Evolutionary conservation across 2,888 invertebrate genomes (phyloP).

Genomic region (Heteropelma amictum): DNA sequence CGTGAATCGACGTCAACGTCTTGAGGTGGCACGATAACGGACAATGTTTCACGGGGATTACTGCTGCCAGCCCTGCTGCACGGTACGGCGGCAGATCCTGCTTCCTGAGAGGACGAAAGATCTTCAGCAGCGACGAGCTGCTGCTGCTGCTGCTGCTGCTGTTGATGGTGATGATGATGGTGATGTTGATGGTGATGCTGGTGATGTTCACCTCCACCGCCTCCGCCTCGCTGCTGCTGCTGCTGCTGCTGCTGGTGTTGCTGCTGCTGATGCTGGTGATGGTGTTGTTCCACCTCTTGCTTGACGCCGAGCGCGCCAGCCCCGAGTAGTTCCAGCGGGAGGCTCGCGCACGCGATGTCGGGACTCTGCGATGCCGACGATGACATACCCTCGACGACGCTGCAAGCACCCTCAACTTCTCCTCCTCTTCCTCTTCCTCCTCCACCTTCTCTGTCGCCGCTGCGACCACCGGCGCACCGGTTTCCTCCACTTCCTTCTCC

Average conservation of each 20-base stretch:
- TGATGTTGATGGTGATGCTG: conserved; percentile 46
- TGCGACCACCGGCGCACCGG: conserved; percentile 54
- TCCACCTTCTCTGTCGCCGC: conserved; percentile 50
- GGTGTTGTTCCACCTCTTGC: conserved; percentile 70
- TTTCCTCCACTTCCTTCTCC: conserved; percentile 63
- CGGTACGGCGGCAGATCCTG: conserved; percentile 58
- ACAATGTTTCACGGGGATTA: conserved; percentile 67
- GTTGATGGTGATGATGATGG: conserved; percentile 47
- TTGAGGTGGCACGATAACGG: conserved; percentile 79
- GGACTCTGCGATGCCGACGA: conserved; percentile 77
- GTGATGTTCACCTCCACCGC: conserved; percentile 63
- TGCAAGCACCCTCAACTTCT: conserved; percentile 62
- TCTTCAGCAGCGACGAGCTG: conserved; percentile 75
- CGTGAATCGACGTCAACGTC: conserved; percentile 78
- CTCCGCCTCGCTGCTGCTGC: conserved; percentile 67
- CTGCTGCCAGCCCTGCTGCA: conserved; percentile 69
- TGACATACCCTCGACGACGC: conserved; percentile 75
- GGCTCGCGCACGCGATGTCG: conserved; percentile 77
- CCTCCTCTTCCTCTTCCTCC: conserved; percentile 61
- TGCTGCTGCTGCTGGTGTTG: conserved; percentile 72
- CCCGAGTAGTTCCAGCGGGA: conserved; percentile 76
- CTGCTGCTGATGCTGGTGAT: conserved; percentile 69
- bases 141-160: conserved; percentile 61
- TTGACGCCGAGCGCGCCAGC: conserved; percentile 78
- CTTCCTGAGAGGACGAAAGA: conserved; percentile 74